Base-by-base conservation (phyloP, 2,888 invertebrate genomes). In the Galeopsomyia nigrocyanea region DNA sequence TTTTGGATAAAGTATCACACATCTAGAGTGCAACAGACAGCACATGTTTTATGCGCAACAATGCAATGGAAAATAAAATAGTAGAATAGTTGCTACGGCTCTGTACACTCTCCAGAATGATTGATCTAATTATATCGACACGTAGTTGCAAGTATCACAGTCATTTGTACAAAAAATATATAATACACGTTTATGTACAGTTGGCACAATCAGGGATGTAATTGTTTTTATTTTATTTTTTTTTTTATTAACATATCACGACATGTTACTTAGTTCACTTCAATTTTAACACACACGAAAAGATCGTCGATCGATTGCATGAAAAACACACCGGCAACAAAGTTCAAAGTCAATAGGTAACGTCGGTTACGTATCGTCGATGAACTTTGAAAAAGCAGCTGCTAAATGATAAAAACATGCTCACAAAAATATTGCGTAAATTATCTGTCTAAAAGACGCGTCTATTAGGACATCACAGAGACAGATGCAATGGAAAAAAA, bases 401-500 rank as follows among this genome's bases (percentile, higher is more conserved):
- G 19, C 63, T 60, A 60, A 50, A 60, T 61, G 64, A 64, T 50
- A 55, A 68, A 63, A 63, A 57, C 73, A 74, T 71, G 74, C 70
- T 71, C 49, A 26, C 5, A 55, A 50, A 22, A 74, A 63, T 63
- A 39, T 26, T 26, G 26, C 5, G 56, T 56, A 67, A 53, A 74
- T 66, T 74, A 71, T 70, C 63, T 68, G 17, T 68, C 55, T 74
- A 70, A 46, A 63, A 82, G 79, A 78, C 73, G 76, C 78, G 76
- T 77, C 78, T 76, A 79, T 79, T 80, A 82, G 77, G 79, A 79
- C 80, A 83, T 82, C 80, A 82, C 81, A 83, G 85, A 86, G 85
- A 86, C 85, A 86, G 85, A 86, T 85, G 85, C 83, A 85, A 84
- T 81, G 84, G 83, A 82, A 83, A 81, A 79, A 26, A 26, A n/a